Base-by-base conservation (phyloP, 2,888 invertebrate genomes). In the Drosophila incognita region DNA sequence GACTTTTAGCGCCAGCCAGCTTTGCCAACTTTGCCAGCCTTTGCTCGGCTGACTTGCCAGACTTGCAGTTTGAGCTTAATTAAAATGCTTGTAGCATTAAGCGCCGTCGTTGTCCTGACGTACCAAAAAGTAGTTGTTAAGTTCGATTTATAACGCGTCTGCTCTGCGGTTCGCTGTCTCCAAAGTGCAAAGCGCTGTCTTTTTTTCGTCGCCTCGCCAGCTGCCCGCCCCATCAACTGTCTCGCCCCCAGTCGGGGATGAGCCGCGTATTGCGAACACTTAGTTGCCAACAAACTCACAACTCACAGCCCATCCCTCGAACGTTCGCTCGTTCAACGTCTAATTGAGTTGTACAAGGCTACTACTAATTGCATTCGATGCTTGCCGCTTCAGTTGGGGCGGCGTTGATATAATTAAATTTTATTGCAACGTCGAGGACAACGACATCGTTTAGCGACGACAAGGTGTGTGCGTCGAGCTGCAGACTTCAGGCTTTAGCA, bases 341-440 rank as follows among this genome's bases (percentile, higher is more conserved):
- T 92, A 92, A 92, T 92, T 92, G 92, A 92, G 90, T 92, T 92
- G 90, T 88, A 91, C 90, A 89, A 82, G 91, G 81, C 89, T 83
- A 83, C 85, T 91, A 85, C 87, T 92, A 92, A 92, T 92, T 92
- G 90, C 92, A 90, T 92, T 92, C 91, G 92, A 92, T 92, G 91
- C 90, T 88, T 91, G 86, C 86, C 90, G 82, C 82, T 79, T 71
- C 69, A 86, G 86, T 80, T 82, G 83, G 76, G 82, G 73, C 80
- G 78, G 77, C 80, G 78, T 79, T 83, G 81, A 91, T 84, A 85
- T 90, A 90, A 90, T 90, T 90, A 82, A 85, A 89, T 90, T 90
- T 91, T 79, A 88, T 90, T 83, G 84, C 85, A 73, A 71, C 71
- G 54, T 69, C 76, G 65, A 65, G 76, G 60, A 78, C 69, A 76